A percentile compares a stretch with the other conserved stretches of the same genome.
Evolutionary conservation across 2,888 invertebrate genomes (phyloP).

Genomic region (Beris chalybata): DNA sequence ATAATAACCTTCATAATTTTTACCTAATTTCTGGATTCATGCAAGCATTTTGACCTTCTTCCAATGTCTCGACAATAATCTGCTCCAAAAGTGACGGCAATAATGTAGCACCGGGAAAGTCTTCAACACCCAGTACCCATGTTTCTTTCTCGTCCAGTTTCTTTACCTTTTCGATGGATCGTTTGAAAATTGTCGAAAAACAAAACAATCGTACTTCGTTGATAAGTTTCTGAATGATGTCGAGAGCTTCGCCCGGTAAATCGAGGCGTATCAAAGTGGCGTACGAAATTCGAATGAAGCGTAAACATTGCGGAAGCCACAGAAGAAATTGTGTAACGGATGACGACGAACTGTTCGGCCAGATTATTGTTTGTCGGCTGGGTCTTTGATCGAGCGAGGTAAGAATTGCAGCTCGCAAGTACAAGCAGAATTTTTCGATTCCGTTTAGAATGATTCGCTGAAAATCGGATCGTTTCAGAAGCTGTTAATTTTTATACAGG

Average conservation of each 20-base stretch:
- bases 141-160: constrained; percentile 73
- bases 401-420: constrained; percentile 73
- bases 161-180: constrained; percentile 77
- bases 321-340: constrained; percentile 62
- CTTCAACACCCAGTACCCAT: constrained; percentile 84
- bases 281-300: constrained; percentile 79
- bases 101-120: constrained; percentile 81
- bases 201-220: constrained; percentile 87
- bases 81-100: constrained; percentile 74
- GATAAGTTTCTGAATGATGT: constrained; percentile 80
- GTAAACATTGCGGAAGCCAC: constrained; percentile 80
- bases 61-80: constrained; percentile 72
- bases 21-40: constrained; percentile 72
- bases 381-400: constrained; percentile 64
- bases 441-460: constrained; percentile 79
- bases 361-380: constrained; percentile 50
- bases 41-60: constrained; percentile 69
- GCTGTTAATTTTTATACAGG: no score
- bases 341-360: constrained; percentile 62
- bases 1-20: constrained; percentile 47
- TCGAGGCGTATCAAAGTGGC: constrained; percentile 80
- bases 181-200: constrained; percentile 80
- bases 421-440: constrained; percentile 73
- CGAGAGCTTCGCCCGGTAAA: constrained; percentile 83
- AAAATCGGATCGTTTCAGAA: constrained; percentile 34